Base-by-base conservation (phyloP, 2,888 invertebrate genomes). In the Pherbina coryleti region DNA sequence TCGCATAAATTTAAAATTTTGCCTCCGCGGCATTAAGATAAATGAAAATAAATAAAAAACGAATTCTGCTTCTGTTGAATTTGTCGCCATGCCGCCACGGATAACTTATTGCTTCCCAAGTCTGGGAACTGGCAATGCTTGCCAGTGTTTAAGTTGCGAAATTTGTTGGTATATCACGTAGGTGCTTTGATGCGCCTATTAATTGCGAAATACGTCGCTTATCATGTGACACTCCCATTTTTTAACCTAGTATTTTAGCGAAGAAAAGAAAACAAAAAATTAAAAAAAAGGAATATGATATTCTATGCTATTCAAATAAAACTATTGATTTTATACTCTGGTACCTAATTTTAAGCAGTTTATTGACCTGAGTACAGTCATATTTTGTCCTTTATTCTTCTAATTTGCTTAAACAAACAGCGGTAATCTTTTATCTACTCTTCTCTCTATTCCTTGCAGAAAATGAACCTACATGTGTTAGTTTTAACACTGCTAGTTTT, bases 381-480 rank as follows among this genome's bases (percentile, higher is more conserved):
- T n/a, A 19, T 55, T 55, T 55, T 19, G 5, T 55, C 3, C 9
- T 55, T 7, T 7, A 55, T 19, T n/a, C 22, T 22, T 55, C 22
- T 5, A 19, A 22, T 19, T 55, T 55, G 22, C 19, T 19, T 44
- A 1, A 11, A 0, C 44, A 44, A 44, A 44, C 1, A 14, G 44
- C 11, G 2, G 11, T 11, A 11, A 44, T 11, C 14, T 44, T 11
- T 11, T 37, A 7, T 44, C 44, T 2, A 11, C 44, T 44, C 8
- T 37, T 67, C 60, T 70, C 22, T 60, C 8, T 75, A 57, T 67
- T 81, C 37, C 75, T 88, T 88, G 22, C 84, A 89, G 89, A 89
- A 88, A 87, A 89, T 89, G 89, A 89, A 88, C 81, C 85, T 88
- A 86, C 84, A 86, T 80, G 84, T 87, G 84, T 84, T 89, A 81